These are phyloP conservation scores for Ditylenchus weischeri DNA, from an alignment of 2,888 invertebrate genomes.

Conservation along the genomic window DNA sequence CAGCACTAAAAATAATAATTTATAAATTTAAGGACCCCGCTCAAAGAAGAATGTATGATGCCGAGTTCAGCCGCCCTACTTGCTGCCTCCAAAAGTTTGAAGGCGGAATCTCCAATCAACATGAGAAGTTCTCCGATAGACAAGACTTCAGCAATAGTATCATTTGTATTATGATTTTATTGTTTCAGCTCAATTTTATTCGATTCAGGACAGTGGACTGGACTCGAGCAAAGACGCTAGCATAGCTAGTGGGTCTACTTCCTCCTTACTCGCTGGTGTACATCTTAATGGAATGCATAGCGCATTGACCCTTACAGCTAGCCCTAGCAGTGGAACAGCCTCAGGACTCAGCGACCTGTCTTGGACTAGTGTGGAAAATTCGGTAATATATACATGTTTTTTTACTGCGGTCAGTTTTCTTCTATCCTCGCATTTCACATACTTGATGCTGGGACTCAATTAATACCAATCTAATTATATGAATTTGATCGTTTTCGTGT, in stretches of 20 bases:
- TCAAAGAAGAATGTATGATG: conserved; percentile 6
- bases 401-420: neutral
- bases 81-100: neutral
- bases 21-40: neutral
- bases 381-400: neutral
- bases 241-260: neutral
- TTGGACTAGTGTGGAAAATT: neutral
- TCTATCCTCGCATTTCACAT: too few species aligned
- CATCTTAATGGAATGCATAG: neutral
- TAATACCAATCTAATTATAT: too few species aligned
- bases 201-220: neutral
- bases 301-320: neutral
- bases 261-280: neutral
- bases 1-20: neutral
- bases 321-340: neutral
- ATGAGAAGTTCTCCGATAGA: conserved; percentile 1
- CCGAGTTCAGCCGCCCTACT: conserved; percentile 5
- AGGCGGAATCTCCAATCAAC: conserved; percentile 4
- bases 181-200: neutral
- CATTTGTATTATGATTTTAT: neutral
- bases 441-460: too few species aligned
- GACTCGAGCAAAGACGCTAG: conserved; percentile 8
- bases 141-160: neutral
- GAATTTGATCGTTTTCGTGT: too few species aligned
- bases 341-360: conserved; percentile 7